Percentiles rank a stretch among this genome's conserved stretches.
Evolutionary conservation across 1,140 invertebrate genomes (phyloP).

Genomic region (Drosophila punjabiensis): DNA sequence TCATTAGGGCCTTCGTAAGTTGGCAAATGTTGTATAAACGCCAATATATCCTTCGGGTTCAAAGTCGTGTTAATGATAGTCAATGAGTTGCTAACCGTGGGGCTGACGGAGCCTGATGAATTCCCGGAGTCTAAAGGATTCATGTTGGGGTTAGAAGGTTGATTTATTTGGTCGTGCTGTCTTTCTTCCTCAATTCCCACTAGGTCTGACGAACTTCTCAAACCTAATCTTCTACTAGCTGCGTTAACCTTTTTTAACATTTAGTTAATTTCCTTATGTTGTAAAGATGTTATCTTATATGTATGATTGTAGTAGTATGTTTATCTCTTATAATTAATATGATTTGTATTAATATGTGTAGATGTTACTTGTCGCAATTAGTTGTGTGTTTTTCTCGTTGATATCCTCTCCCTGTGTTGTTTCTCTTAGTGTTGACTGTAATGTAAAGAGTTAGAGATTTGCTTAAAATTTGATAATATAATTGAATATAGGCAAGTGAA

Average conservation of each 20-base stretch:
- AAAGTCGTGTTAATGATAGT: too few relatives aligned
- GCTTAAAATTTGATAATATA: background rate
- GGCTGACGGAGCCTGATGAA: constrained; percentile 5
- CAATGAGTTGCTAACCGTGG: too few relatives aligned
- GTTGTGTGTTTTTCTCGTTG: constrained; percentile 5
- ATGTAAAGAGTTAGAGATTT: constrained; percentile 3
- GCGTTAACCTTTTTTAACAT: constrained; percentile 4
- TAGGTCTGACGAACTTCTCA: background rate
- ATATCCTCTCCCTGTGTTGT: constrained; percentile 3
- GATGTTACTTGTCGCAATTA: constrained; percentile 7
- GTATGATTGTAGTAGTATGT: background rate
- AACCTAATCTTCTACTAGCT: too few relatives aligned
- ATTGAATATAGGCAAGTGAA: background rate
- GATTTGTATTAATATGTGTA: constrained; percentile 8
- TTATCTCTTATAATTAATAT: constrained; percentile 9
- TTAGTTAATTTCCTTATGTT: background rate
- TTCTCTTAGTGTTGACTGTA: background rate
- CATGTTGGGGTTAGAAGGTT: background rate
- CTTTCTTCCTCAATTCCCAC: background rate
- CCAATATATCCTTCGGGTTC: too few relatives aligned
- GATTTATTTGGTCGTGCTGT: too few relatives aligned
- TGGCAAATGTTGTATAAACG: too few relatives aligned
- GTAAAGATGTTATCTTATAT: background rate
- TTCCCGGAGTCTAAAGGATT: constrained; percentile 10
- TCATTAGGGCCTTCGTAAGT: too few relatives aligned